Base-by-base conservation (phyloP, 1,140 invertebrate species). In the Euwallacea similis region DNA sequence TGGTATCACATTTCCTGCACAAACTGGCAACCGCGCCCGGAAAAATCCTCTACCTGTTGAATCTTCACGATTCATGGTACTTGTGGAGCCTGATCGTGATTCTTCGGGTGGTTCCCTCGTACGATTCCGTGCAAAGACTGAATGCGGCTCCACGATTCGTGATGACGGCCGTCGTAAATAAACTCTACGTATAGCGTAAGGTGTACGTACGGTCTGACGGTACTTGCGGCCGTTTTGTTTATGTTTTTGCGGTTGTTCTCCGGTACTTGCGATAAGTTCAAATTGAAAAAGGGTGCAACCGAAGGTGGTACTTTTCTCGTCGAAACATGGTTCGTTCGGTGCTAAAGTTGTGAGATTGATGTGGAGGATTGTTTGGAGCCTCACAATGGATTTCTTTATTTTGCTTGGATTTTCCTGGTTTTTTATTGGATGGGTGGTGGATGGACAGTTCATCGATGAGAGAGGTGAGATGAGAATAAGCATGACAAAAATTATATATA, bases 351-450 rank as follows among this genome's bases (percentile, higher is more conserved):
- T 16, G 16, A 56, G 16, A 56, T 13, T 10, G 11, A 15, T 56
- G 10, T 56, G 9, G 11, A 56, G 54, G 54, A n/a, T 15, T 56
- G 11, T 50, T 13, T 50, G 46, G 46, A 50, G 46, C 13, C 9
- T 9, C n/a, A 56, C 10, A 56, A 56, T 56, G 54, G 54, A 56
- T 56, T 56, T 15, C 16, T 56, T 15, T 8, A 56, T 56, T 56
- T 10, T 16, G 16, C 16, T 56, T 4, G 8, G 11, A 2, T 15
- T 56, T 4, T n/a, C 11, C 8, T 6, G 2, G 10, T 21, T 15
- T 15, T n/a, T 56, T 2, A 10, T 16, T 7, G 11, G 8, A 56
- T 13, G 11, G 8, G 16, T 9, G 8, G 54, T 56, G 10, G 8
- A 10, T 56, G 54, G 54, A 56, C 54, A 56, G 16, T 21, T 7